Base-by-base conservation (phyloP, 2,888 invertebrate species). In the Amblyjoppa fuscipennis region DNA sequence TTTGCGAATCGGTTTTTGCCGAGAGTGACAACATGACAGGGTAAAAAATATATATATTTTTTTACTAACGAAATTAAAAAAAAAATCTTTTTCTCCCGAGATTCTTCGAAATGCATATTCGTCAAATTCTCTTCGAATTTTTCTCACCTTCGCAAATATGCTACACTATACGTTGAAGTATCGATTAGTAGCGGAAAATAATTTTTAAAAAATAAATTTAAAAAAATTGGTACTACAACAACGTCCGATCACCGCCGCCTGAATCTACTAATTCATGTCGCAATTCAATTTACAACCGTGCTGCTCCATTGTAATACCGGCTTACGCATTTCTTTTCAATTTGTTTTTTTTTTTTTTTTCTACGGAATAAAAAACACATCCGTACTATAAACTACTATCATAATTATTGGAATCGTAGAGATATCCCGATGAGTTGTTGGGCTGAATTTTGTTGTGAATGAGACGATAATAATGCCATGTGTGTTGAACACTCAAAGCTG, bases 401-500 rank as follows among this genome's bases (percentile, higher is more conserved):
- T 56, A 25, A 56, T 56, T 41, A 41, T 41, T 41, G 41, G 1
- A 7, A 56, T 56, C 20, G 56, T 25, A 6, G 25, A 9, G 56
- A 25, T 25, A 56, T 1, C 20, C 25, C 11, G 56, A 25, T 2
- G 25, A 56, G 25, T 56, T 25, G 7, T 56, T 25, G 11, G 61
- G 13, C 31, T 28, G 61, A 31, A 13, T 41, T 41, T 9, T 25
- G 31, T 61, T 31, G 61, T 61, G 61, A 28, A 61, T 11, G 61
- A 61, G 31, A 28, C 31, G 68, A 34, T 59, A 77, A 69, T 49
- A 81, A 61, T 66, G 34, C 53, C 41, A 80, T 45, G 69, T 45
- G 56, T 66, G 31, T 38, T 49, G 1, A 71, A 68, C 68, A 74
- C 80, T 77, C 81, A 64, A 38, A 83, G 80, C 80, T 49, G 64